Percentiles rank a stretch among this genome's conserved stretches.
phyloP scores from a whole-genome alignment of 1,140 invertebrate genomes.

The Aphelenchoides besseyi region DNA sequence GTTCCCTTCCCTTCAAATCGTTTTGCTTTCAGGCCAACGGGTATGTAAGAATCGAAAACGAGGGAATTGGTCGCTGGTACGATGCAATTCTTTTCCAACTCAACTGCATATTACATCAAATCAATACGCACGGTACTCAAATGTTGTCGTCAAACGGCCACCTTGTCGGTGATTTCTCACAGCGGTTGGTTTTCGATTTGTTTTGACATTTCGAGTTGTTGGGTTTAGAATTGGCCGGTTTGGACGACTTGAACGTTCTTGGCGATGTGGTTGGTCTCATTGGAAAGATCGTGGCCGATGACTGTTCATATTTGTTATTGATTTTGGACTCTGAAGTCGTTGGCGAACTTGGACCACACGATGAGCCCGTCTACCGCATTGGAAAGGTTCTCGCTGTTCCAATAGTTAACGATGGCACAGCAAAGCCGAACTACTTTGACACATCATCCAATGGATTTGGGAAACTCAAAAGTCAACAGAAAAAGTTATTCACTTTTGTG shows the following conservation, averaged over 20 bases:
- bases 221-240: conserved; percentile 36
- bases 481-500: conserved; percentile 46
- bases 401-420: conserved; percentile 35
- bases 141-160: conserved; percentile 30
- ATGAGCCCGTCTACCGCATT: conserved; percentile 31
- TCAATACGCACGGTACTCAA: conserved; percentile 39
- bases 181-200: conserved; percentile 28
- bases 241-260: conserved; percentile 39
- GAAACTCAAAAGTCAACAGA: conserved; percentile 49
- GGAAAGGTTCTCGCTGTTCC: conserved; percentile 47
- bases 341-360: conserved; percentile 4
- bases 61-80: background rate
- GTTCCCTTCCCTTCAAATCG: too few relatives aligned
- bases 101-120: conserved; percentile 38
- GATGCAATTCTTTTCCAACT: conserved; percentile 41
- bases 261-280: conserved; percentile 36
- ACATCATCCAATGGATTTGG: conserved; percentile 31
- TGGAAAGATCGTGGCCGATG: conserved; percentile 27
- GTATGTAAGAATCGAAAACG: too few relatives aligned
- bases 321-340: conserved; percentile 25
- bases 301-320: conserved; percentile 37
- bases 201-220: background rate
- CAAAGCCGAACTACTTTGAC: conserved; percentile 28
- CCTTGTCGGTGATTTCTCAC: conserved; percentile 37
- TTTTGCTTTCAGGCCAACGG: too few relatives aligned